phyloP scores from a whole-genome alignment of 2,888 invertebrate genomes.

The Pterostichus madidus region DNA sequence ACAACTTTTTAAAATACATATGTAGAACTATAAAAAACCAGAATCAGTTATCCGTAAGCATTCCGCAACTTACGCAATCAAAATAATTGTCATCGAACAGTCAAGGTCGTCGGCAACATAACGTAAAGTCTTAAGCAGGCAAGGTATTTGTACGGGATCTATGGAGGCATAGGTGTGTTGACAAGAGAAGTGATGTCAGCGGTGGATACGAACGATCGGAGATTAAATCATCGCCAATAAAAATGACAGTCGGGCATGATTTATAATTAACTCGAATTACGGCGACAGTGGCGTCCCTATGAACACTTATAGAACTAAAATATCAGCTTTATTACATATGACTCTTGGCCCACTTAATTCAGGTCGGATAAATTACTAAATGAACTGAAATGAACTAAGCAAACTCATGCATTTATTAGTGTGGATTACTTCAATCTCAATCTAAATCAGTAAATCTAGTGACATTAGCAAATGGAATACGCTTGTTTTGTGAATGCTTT shows the following conservation, averaged over 20 bases:
- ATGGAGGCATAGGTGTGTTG: not conserved
- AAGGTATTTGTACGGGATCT: not conserved
- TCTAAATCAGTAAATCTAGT: no score
- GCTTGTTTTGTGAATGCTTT: no score
- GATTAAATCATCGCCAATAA: constrained; percentile 63
- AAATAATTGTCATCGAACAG: constrained; percentile 33
- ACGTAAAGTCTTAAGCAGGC: not conserved
- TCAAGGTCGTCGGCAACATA: constrained; percentile 12
- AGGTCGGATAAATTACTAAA: no score
- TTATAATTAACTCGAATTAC: constrained; percentile 58
- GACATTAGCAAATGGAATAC: no score
- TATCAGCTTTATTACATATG: no score
- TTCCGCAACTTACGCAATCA: constrained; percentile 18
- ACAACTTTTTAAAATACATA: constrained; percentile 16
- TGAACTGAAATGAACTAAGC: no score
- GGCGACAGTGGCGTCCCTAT: not conserved
- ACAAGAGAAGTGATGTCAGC: constrained; percentile 33
- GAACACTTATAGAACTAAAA: no score
- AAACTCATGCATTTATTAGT: no score
- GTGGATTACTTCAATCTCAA: no score
- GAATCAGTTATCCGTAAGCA: constrained; percentile 13
- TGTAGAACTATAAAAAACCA: constrained; percentile 13
- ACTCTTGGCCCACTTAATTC: no score
- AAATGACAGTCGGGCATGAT: constrained; percentile 40
- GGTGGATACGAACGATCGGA: constrained; percentile 18